A percentile compares a stretch with the other conserved stretches of the same genome.
Evolutionary conservation across 2,888 invertebrate genomes (phyloP).

Genomic region (Caenorhabditis sp.): DNA sequence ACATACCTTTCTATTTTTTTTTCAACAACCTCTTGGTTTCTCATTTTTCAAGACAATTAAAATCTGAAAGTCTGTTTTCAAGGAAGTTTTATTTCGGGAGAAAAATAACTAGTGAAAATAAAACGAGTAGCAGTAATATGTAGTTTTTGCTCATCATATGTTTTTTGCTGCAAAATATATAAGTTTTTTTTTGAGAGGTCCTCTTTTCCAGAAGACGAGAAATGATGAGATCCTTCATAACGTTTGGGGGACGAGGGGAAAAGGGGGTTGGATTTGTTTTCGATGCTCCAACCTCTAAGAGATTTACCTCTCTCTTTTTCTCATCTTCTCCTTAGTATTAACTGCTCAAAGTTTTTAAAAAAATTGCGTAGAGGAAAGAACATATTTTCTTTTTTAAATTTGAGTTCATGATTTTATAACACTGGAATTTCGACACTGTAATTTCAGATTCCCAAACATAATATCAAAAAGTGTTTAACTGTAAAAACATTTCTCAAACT

Average conservation of each 20-base stretch:
- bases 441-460: no score
- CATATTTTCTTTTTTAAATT: no score
- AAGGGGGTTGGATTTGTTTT: slow-evolving; percentile 22
- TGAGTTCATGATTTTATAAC: no score
- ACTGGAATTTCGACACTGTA: no score
- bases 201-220: not conserved
- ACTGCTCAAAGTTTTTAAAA: slow-evolving; percentile 33
- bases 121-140: slow-evolving; percentile 19
- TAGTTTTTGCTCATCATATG: slow-evolving; percentile 14
- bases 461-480: no score
- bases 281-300: not conserved
- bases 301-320: slow-evolving; percentile 8
- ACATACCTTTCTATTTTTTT: not conserved
- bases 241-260: slow-evolving; percentile 14
- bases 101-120: slow-evolving; percentile 3
- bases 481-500: no score
- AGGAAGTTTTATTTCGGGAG: not conserved
- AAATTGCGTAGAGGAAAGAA: slow-evolving; percentile 1
- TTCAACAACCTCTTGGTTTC: not conserved
- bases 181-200: not conserved
- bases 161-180: slow-evolving; percentile 10
- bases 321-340: slow-evolving; percentile 16
- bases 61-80: not conserved
- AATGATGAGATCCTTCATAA: slow-evolving; percentile 30
- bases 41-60: not conserved